These are phyloP conservation scores for Penaeus monodon DNA, from an alignment of 2,888 invertebrate genomes.

Conservation along the genomic window DNA sequence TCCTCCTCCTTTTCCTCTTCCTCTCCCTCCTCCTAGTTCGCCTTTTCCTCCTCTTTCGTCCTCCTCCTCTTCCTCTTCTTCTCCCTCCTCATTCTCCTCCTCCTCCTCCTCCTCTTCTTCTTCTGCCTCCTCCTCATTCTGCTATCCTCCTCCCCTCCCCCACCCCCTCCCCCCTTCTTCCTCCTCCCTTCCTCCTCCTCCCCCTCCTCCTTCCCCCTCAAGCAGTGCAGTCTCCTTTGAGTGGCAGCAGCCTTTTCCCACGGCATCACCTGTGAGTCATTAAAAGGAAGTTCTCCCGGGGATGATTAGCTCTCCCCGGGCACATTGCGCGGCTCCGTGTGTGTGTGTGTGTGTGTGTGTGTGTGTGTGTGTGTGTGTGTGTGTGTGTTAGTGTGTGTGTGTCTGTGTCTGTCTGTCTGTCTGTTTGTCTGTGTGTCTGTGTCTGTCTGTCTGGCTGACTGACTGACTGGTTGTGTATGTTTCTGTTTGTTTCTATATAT, in stretches of 20 bases:
- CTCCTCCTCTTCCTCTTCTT: too few relatives aligned
- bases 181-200: not conserved
- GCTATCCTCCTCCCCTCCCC: not conserved
- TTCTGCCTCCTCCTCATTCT: not conserved
- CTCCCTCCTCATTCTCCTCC: not conserved
- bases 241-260: too few relatives aligned
- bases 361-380: not conserved
- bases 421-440: not conserved
- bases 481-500: not conserved
- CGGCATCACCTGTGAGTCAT: too few relatives aligned
- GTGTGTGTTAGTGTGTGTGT: not conserved
- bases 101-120: not conserved
- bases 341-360: not conserved
- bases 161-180: not conserved
- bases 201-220: slow-evolving; percentile 1
- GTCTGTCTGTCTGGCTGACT: not conserved
- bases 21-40: not conserved
- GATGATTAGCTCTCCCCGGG: too few relatives aligned
- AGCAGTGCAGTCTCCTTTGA: too few relatives aligned
- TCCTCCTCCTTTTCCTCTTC: not conserved
- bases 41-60: not conserved
- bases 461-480: not conserved
- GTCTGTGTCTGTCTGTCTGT: not conserved
- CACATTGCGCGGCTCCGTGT: not conserved
- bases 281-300: too few relatives aligned